phyloP scores from a whole-genome alignment of 2,797 vertebrate genomes.

The Otolemur crassicaudatus region DNA sequence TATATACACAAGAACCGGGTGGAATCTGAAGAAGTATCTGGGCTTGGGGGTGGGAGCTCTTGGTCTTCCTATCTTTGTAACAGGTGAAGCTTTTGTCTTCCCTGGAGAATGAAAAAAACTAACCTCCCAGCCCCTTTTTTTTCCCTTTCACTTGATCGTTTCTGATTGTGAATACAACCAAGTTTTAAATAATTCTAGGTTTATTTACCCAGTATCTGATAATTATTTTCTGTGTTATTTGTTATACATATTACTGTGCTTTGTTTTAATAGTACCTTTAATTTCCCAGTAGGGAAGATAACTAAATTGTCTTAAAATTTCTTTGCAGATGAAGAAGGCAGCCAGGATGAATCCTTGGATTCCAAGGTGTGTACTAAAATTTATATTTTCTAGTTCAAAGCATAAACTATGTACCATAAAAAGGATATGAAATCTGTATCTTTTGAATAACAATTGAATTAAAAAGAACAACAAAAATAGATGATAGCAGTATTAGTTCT shows the following conservation, averaged over 20 bases:
- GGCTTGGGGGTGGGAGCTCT: not conserved
- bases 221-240: constrained; percentile 1
- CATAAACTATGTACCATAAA: not conserved
- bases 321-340: constrained; percentile 88
- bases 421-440: not conserved
- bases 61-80: not conserved
- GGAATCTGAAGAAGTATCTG: not conserved
- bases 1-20: not conserved
- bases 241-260: not conserved
- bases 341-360: constrained; percentile 89
- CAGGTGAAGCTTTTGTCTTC: not conserved
- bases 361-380: constrained; percentile 86
- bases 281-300: constrained; percentile 43
- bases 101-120: not conserved
- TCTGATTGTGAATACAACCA: constrained; percentile 9
- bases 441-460: constrained; percentile 47
- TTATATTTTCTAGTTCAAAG: constrained; percentile 36
- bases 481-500: not conserved
- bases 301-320: constrained; percentile 70
- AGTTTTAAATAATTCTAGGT: constrained; percentile 50
- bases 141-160: constrained; percentile 46
- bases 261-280: constrained; percentile 24
- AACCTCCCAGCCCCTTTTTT: not conserved
- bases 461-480: not conserved
- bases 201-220: constrained; percentile 7